Percentiles rank a stretch among this genome's conserved stretches.
phyloP scores from a whole-genome alignment of 2,113 vertebrate genomes.

The Promerops cafer region DNA sequence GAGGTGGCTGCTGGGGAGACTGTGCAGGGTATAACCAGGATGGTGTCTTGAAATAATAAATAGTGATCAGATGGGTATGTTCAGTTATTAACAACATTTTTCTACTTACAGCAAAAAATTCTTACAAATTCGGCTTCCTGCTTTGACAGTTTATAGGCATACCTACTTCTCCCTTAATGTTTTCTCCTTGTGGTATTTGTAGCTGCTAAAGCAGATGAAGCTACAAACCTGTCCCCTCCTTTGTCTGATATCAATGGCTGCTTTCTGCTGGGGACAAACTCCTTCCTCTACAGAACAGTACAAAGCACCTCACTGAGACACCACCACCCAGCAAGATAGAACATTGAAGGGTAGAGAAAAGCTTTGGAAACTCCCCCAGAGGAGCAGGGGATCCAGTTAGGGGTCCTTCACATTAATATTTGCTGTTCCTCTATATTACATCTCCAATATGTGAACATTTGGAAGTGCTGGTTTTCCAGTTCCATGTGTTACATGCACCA shows the following conservation, averaged over 20 bases:
- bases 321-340: not conserved
- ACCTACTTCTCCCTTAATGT: not conserved
- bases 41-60: not conserved
- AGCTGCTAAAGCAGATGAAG: conserved; percentile 21
- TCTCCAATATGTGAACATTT: not conserved
- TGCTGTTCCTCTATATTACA: not conserved
- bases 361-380: not conserved
- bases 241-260: not conserved
- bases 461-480: not conserved
- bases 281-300: not conserved
- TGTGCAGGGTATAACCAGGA: not conserved
- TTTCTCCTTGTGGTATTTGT: conserved; percentile 3
- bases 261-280: not conserved
- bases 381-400: not conserved
- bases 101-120: not conserved
- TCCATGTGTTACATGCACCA: not conserved
- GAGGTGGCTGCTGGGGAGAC: not conserved
- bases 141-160: not conserved
- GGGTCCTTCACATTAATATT: not conserved
- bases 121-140: not conserved
- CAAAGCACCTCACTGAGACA: not conserved
- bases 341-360: not conserved
- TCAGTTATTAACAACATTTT: conserved; percentile 29
- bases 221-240: not conserved
- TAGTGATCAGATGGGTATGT: not conserved